phyloP scores from a whole-genome alignment of 2,113 vertebrate species.

The Melierax canorus region DNA sequence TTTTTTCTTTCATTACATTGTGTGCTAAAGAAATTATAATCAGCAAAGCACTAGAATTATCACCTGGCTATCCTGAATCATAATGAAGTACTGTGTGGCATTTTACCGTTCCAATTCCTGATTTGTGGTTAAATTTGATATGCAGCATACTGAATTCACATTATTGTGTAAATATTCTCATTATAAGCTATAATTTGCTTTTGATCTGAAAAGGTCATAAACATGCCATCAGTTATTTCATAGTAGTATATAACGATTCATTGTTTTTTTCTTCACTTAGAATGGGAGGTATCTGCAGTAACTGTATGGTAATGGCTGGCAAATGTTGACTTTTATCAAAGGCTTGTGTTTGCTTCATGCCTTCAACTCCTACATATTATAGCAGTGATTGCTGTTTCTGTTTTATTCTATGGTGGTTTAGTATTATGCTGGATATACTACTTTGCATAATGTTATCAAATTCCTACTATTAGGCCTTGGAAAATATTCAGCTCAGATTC shows the following conservation, averaged over 20 bases:
- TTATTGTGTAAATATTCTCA: conserved; percentile 66
- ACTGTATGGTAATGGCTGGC: conserved; percentile 34
- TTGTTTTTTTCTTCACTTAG: not conserved
- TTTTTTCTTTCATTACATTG: conserved; percentile 78
- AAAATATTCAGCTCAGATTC: conserved; percentile 48
- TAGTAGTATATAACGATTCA: not conserved
- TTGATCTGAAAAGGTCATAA: conserved; percentile 65
- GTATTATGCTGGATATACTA: conserved; percentile 30
- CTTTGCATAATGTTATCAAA: conserved; percentile 56
- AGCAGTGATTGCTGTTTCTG: conserved; percentile 53
- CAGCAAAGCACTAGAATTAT: conserved; percentile 71
- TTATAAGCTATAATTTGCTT: conserved; percentile 64
- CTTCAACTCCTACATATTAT: conserved; percentile 46
- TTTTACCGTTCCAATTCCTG: conserved; percentile 38
- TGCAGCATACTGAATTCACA: conserved; percentile 52
- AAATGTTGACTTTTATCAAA: conserved; percentile 66
- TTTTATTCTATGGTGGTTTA: conserved; percentile 33
- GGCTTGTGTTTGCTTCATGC: conserved; percentile 16
- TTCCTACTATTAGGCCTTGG: conserved; percentile 43
- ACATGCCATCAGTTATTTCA: conserved; percentile 54
- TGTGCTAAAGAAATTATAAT: conserved; percentile 78
- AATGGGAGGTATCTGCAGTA: conserved; percentile 18
- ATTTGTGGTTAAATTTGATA: conserved; percentile 60
- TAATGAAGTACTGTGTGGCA: conserved; percentile 53
- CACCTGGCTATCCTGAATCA: conserved; percentile 63